phyloP scores from a whole-genome alignment of 2,797 vertebrate genomes.

The Eremophila alpestris region DNA sequence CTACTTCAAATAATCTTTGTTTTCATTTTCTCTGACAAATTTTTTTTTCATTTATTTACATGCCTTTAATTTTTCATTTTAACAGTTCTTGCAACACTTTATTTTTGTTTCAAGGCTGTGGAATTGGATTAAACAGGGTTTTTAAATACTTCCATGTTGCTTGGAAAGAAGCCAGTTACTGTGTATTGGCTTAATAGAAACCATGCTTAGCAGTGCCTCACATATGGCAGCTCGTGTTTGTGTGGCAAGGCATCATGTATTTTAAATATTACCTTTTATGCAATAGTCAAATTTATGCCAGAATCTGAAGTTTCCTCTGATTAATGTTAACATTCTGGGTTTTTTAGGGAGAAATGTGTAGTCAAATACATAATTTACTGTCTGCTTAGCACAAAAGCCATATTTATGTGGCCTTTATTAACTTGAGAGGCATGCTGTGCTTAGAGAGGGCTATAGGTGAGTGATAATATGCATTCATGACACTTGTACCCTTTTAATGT shows the following conservation, averaged over 20 bases:
- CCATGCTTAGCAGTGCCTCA: conserved; percentile 33
- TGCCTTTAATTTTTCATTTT: conserved; percentile 65
- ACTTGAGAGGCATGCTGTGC: neutral
- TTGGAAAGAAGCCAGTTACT: conserved; percentile 60
- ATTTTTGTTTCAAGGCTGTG: conserved; percentile 66
- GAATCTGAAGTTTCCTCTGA: conserved; percentile 58
- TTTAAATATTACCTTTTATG: conserved; percentile 58
- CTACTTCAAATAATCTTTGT: conserved; percentile 65
- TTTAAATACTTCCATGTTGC: conserved; percentile 59
- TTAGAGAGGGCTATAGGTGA: conserved; percentile 3
- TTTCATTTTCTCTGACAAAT: conserved; percentile 50
- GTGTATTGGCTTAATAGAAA: conserved; percentile 53
- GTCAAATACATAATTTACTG: conserved; percentile 39
- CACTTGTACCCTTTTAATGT: neutral
- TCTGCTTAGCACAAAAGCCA: conserved; percentile 20
- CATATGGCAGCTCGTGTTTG: conserved; percentile 48
- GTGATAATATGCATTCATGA: conserved; percentile 6
- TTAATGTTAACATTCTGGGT: conserved; percentile 58
- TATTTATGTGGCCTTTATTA: conserved; percentile 27
- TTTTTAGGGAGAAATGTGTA: conserved; percentile 15
- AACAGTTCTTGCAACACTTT: conserved; percentile 46
- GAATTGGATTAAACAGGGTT: conserved; percentile 52
- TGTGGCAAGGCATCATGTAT: conserved; percentile 42
- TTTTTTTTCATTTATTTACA: conserved; percentile 48
- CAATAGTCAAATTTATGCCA: conserved; percentile 47